phyloP scores from a whole-genome alignment of 2,888 invertebrate genomes.

The Eupithecia tripunctaria region DNA sequence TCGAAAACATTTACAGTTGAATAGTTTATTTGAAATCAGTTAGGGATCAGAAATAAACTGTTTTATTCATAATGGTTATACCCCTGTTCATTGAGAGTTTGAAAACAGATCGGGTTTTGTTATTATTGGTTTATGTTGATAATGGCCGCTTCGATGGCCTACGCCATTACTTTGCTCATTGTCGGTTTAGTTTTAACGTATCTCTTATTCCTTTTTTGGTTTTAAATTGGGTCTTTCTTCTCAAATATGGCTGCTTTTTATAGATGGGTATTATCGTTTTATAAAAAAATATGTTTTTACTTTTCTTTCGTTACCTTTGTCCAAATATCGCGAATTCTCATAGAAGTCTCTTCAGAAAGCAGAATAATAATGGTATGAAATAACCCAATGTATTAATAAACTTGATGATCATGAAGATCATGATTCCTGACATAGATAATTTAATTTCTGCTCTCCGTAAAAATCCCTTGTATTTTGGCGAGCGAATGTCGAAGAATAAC shows the following conservation, averaged over 20 bases:
- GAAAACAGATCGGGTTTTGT: not conserved
- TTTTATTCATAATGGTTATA: conserved; percentile 2
- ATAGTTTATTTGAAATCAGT: conserved; percentile 5
- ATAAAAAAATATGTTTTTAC: too few relatives aligned
- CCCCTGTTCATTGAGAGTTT: not conserved
- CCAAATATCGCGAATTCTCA: not conserved
- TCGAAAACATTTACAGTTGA: not conserved
- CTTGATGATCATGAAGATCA: conserved; percentile 30
- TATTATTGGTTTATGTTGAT: not conserved
- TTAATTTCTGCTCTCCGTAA: conserved; percentile 29
- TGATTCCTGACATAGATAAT: conserved; percentile 34
- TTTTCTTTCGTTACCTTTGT: too few relatives aligned
- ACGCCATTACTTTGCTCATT: not conserved
- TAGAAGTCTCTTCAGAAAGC: not conserved
- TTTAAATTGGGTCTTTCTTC: too few relatives aligned
- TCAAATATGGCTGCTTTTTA: too few relatives aligned
- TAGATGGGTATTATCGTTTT: too few relatives aligned
- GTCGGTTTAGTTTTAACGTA: not conserved
- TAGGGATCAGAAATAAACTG: not conserved
- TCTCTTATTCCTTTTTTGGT: not conserved
- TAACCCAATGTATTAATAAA: conserved; percentile 25
- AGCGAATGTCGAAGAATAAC: conserved; percentile 18
- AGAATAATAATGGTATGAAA: not conserved
- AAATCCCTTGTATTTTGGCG: conserved; percentile 25
- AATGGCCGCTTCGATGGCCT: not conserved